phyloP scores from a whole-genome alignment of 2,888 invertebrate species.

The Chirona hameri region DNA sequence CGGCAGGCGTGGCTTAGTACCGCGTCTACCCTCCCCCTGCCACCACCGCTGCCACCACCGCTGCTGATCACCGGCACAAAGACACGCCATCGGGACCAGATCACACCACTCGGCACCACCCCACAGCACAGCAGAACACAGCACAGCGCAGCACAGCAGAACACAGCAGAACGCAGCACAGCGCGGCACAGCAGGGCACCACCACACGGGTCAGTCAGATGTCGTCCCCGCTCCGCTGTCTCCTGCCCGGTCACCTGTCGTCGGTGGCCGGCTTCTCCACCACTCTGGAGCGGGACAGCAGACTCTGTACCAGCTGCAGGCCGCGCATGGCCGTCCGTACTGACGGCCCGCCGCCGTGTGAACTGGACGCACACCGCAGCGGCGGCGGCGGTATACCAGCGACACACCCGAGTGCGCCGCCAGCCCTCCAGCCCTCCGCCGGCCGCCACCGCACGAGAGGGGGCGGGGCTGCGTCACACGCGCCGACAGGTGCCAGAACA shows the following conservation, averaged over 20 bases:
- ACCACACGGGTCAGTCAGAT: not conserved
- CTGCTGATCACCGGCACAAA: no score
- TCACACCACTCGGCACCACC: not conserved
- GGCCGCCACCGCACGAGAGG: no score
- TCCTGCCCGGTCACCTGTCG: not conserved
- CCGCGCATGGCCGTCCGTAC: not conserved
- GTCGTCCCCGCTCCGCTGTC: not conserved
- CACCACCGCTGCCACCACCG: no score
- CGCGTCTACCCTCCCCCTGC: no score
- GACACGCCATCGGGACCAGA: no score
- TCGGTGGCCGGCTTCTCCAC: not conserved
- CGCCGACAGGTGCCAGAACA: no score
- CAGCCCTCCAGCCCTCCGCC: no score
- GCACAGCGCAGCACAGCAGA: not conserved
- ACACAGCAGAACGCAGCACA: no score
- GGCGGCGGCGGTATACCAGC: not conserved
- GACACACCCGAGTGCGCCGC: no score
- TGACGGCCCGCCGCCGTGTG: not conserved
- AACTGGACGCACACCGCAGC: not conserved
- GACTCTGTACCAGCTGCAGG: constrained; percentile 5
- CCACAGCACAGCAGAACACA: not conserved
- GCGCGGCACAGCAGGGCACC: no score
- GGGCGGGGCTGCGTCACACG: no score
- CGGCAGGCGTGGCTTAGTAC: no score
- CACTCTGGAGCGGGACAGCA: not conserved